Evolutionary conservation across 2,113 vertebrate species (phyloP).

Genomic region (Ageneiosus marmoratus): DNA sequence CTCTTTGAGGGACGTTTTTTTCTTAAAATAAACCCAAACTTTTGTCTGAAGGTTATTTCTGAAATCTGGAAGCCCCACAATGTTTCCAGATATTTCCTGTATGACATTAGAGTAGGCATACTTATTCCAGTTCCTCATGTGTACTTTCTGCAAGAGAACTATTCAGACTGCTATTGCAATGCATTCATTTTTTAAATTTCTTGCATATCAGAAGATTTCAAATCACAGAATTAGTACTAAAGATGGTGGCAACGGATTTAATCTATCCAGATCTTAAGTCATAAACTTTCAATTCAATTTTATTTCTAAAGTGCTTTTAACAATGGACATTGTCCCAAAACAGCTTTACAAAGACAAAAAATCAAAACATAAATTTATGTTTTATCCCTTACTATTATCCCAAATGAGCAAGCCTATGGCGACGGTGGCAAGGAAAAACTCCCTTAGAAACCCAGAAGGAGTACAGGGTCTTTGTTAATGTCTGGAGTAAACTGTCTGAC

Average conservation of each 20-base stretch:
- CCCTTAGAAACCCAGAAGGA: too few species aligned
- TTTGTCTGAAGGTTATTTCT: slow-evolving; percentile 53
- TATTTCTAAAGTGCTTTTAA: too few species aligned
- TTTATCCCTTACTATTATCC: too few species aligned
- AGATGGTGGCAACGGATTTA: not conserved
- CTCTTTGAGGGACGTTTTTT: not conserved
- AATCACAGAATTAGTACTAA: not conserved
- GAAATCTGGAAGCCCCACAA: slow-evolving; percentile 53
- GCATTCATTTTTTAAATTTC: not conserved
- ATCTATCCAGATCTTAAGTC: not conserved
- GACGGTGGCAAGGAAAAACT: too few species aligned
- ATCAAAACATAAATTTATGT: not conserved
- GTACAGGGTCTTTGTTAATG: not conserved
- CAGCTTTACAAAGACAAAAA: too few species aligned
- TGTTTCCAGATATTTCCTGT: slow-evolving; percentile 47
- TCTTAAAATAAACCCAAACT: slow-evolving; percentile 57
- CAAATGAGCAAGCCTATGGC: too few species aligned
- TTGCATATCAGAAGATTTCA: not conserved
- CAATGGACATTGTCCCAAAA: too few species aligned
- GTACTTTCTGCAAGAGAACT: not conserved
- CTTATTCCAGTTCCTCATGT: not conserved
- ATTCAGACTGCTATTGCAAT: not conserved
- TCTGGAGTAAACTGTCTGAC: not conserved
- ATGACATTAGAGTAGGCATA: not conserved
- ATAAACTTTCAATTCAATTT: not conserved